Evolutionary conservation across 1,140 invertebrate genomes (phyloP), one percentile per base, ranked within the genome.

Genomic region (Drosophila aff.): DNA sequence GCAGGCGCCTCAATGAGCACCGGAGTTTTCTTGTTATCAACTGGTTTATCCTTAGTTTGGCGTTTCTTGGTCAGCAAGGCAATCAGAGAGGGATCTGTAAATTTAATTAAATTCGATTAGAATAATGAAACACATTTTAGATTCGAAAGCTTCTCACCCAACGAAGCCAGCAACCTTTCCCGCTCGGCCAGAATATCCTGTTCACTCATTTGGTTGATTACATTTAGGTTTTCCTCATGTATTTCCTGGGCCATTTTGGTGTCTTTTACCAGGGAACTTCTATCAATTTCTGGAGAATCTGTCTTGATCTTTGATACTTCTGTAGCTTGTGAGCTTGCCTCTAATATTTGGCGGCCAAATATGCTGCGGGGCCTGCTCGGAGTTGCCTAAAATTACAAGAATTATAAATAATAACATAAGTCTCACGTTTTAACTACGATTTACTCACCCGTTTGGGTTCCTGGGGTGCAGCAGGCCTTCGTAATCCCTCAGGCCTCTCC

Each of bases 141-240:
- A 31, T 6, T 16, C 2, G 2, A 13, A 13, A 10, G 2, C 2
- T 9, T 10, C 4, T 76, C 95, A 93, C 96, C 96, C 58, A 98
- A 87, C 15, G 92, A 94, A 23, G 94, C 92, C 4, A 98, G 81
- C 38, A 96, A 78, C 86, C 96, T 95, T 69, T 95, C 91, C 82
- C 96, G 95, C 93, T 97, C 97, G 57, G 94, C 93, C 21, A 96
- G 79, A 75, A 98, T 98, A 85, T 98, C 96, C 65, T 95, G 94
- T 68, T 95, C 91, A 3, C 94, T 95, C 96, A 98, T 97, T 82
- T 94, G 85, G 38, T 93, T 93, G 3, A 98, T 82, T 64, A 95
- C 93, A 81, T 95, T 91, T 1, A 96, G 23, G 93, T 98, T 98
- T 93, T 97, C 95, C 72, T 94, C 87, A 80, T 98, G 96, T 79